Percentiles rank a stretch among this genome's conserved stretches.
phyloP scores from a whole-genome alignment of 2,113 vertebrate species.

The Percina caprodes region DNA sequence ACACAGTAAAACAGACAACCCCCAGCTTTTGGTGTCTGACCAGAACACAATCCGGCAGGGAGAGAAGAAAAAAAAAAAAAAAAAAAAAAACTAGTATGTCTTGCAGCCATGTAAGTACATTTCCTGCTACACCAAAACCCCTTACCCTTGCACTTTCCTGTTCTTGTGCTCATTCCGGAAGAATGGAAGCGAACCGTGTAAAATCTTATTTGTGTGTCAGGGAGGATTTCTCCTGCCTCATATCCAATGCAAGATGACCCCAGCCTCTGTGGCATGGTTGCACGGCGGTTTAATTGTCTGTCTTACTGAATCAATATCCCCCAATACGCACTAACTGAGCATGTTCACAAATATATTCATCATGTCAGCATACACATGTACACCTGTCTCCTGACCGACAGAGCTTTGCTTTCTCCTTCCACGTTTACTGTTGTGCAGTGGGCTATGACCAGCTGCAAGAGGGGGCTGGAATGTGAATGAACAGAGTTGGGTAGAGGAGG shows the following conservation, averaged over 20 bases:
- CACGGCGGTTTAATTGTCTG: slow-evolving; percentile 53
- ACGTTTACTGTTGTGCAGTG: slow-evolving; percentile 7
- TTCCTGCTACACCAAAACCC: not conserved
- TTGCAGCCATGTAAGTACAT: slow-evolving; percentile 22
- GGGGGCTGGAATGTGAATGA: not conserved
- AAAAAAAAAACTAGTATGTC: too few relatives aligned
- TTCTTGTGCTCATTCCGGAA: not conserved
- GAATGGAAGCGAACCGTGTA: slow-evolving; percentile 31
- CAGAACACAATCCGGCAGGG: slow-evolving; percentile 32
- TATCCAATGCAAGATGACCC: slow-evolving; percentile 22
- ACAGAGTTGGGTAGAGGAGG: not conserved
- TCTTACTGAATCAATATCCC: slow-evolving; percentile 41
- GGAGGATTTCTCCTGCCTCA: slow-evolving; percentile 21
- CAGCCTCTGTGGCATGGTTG: slow-evolving; percentile 1
- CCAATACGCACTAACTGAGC: not conserved
- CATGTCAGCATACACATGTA: not conserved
- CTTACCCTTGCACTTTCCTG: not conserved
- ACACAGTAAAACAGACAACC: slow-evolving; percentile 43
- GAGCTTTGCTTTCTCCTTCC: not conserved
- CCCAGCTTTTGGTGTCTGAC: slow-evolving; percentile 31
- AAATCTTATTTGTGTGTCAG: slow-evolving; percentile 40
- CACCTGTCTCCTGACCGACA: not conserved
- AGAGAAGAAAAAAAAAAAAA: not conserved
- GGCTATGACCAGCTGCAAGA: not conserved
- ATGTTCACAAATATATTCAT: slow-evolving; percentile 16